These are phyloP conservation scores for Phorcus lineatus DNA, from an alignment of 2,888 invertebrate genomes.

Conservation along the genomic window DNA sequence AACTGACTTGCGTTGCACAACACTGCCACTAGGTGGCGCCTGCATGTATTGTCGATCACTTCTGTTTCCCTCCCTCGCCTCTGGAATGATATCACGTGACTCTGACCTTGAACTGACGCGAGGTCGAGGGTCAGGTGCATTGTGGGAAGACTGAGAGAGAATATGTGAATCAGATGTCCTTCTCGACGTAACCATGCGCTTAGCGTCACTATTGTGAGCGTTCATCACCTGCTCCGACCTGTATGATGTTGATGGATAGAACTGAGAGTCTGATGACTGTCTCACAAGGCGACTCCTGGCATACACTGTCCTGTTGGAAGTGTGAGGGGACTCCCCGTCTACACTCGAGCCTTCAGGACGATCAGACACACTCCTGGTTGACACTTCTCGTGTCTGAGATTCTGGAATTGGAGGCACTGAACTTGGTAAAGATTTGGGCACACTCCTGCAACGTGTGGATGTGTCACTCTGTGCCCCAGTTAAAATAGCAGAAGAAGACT, in stretches of 20 bases:
- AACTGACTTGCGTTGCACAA: background rate
- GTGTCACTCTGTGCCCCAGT: too few relatives aligned
- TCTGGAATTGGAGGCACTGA: background rate
- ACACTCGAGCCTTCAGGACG: background rate
- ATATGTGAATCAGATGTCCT: conserved; percentile 8
- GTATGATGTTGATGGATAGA: background rate
- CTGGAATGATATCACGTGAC: conserved; percentile 15
- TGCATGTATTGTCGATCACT: conserved; percentile 1
- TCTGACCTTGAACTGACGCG: background rate
- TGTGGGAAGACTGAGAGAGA: background rate
- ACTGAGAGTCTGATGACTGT: background rate
- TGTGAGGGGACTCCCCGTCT: background rate
- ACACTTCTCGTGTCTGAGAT: background rate
- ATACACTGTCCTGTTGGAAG: background rate
- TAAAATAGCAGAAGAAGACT: background rate
- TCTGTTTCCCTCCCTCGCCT: background rate
- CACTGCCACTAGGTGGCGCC: background rate
- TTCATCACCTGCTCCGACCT: conserved; percentile 9
- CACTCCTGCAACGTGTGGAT: background rate
- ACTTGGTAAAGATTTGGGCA: background rate
- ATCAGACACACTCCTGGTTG: background rate
- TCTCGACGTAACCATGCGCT: background rate
- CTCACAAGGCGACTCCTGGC: background rate
- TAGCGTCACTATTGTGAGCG: background rate
- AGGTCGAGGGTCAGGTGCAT: background rate